phyloP scores from a whole-genome alignment of 2,888 invertebrate genomes.

The Chloroclysta siterata region DNA sequence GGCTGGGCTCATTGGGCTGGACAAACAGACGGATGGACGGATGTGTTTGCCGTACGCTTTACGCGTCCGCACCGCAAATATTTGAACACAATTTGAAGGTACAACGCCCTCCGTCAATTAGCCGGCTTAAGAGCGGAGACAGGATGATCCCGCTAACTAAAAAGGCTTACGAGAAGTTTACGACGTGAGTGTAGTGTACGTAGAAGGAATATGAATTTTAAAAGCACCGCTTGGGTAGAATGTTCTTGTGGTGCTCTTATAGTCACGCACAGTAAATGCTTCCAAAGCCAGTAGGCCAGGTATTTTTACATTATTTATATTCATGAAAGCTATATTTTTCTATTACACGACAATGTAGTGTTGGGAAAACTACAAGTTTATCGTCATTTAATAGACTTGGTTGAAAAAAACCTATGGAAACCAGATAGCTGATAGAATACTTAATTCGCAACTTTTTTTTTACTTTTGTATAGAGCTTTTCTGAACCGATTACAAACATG shows the following conservation, averaged over 20 bases:
- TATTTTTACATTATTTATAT: background rate
- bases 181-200: slow-evolving; percentile 29
- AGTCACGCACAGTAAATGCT: background rate
- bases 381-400: no score
- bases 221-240: slow-evolving; percentile 51
- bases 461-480: no score
- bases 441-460: no score
- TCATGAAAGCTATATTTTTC: background rate
- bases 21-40: slow-evolving; percentile 66
- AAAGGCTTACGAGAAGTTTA: slow-evolving; percentile 47
- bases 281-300: background rate
- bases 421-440: no score
- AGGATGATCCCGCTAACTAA: slow-evolving; percentile 51
- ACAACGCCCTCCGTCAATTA: slow-evolving; percentile 74
- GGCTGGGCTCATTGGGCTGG: slow-evolving; percentile 64
- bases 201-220: slow-evolving; percentile 53
- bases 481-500: no score
- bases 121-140: slow-evolving; percentile 48
- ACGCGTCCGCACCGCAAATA: slow-evolving; percentile 68
- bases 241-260: slow-evolving; percentile 42
- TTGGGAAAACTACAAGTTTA: no score
- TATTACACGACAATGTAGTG: no score
- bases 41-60: slow-evolving; percentile 70
- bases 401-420: no score
- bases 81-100: slow-evolving; percentile 81